These are phyloP conservation scores for Crotophaga sulcirostris DNA, from an alignment of 2,113 vertebrate genomes.

Conservation along the genomic window DNA sequence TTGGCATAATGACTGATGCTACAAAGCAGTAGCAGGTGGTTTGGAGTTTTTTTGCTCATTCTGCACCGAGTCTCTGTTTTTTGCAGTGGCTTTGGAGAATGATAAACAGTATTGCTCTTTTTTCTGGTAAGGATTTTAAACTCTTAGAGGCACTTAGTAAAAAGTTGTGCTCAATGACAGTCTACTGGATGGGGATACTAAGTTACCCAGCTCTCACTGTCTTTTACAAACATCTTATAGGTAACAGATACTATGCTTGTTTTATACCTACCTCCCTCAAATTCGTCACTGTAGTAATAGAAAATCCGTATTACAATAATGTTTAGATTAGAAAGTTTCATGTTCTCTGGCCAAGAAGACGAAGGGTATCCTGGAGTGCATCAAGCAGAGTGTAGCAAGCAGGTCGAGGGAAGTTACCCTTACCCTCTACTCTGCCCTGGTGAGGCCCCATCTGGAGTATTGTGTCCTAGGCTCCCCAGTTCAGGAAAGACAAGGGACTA, in stretches of 20 bases:
- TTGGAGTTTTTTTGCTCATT: not conserved
- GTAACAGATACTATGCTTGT: not conserved
- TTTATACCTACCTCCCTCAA: not conserved
- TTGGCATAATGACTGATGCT: conserved; percentile 31
- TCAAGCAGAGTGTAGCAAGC: too few species aligned
- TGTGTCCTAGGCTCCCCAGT: too few species aligned
- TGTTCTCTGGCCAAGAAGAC: not conserved
- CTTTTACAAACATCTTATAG: not conserved
- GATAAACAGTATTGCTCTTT: not conserved
- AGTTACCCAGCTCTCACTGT: not conserved
- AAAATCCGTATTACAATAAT: not conserved
- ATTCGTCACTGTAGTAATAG: not conserved
- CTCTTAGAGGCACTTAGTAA: not conserved
- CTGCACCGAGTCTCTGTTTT: not conserved
- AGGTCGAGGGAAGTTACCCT: too few species aligned
- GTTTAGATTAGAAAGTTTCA: not conserved
- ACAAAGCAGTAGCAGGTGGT: conserved; percentile 47
- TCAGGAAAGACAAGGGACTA: too few species aligned
- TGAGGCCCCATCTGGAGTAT: too few species aligned
- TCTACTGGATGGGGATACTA: not conserved
- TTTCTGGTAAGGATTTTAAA: not conserved
- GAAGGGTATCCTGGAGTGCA: too few species aligned
- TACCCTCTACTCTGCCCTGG: too few species aligned
- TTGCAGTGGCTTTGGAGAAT: not conserved
- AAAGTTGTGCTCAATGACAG: not conserved